Conservation (phyloP, 23 tunicate species). For the Styela plicata region DNA sequence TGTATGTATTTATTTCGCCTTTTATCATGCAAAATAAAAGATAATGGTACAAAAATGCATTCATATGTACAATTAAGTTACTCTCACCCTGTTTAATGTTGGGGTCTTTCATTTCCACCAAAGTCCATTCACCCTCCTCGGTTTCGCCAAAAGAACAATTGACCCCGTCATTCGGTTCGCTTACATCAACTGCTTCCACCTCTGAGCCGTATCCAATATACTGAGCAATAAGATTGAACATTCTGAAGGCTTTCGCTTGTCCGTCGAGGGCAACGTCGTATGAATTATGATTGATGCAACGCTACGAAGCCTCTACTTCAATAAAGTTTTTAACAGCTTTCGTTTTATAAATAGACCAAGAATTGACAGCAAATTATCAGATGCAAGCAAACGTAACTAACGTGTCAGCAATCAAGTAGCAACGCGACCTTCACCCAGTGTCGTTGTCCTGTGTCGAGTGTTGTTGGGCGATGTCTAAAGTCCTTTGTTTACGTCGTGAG, state of each 20-base stretch:
- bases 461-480: constrained; percentile 12
- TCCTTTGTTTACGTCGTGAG: constrained; percentile 18
- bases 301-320: background rate
- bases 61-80: too few species aligned
- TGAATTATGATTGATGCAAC: background rate
- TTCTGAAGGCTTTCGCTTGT: background rate
- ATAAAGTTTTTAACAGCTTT: background rate
- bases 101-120: constrained; percentile 16
- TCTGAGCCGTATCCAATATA: constrained; percentile 33
- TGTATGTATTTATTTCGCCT: too few species aligned
- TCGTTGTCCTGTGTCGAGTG: background rate
- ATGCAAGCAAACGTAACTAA: constrained; percentile 1
- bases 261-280: background rate
- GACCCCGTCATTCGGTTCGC: constrained; percentile 1
- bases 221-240: constrained; percentile 30
- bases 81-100: background rate
- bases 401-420: background rate
- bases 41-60: too few species aligned
- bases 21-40: too few species aligned
- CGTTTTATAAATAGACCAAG: background rate
- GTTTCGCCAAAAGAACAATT: constrained; percentile 9
- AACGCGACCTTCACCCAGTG: background rate
- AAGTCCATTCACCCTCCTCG: constrained; percentile 34
- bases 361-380: background rate
- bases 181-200: background rate